Base-by-base conservation (phyloP, 2,113 vertebrate genomes). In the Cyanoderma ruficeps region DNA sequence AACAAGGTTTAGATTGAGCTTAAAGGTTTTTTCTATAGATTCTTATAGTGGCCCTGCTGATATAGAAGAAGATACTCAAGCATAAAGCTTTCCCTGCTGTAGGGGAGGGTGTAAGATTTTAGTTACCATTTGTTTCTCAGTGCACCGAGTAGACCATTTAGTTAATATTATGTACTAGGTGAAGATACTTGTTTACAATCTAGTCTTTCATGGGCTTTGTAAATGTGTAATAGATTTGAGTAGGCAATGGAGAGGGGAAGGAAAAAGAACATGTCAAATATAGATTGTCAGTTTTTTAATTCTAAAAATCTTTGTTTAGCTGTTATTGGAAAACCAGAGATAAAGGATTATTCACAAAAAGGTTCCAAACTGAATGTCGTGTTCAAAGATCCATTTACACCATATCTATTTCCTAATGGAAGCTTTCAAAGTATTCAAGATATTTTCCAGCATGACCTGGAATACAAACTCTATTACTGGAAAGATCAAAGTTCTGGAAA, bases 401-500 rank as follows among this genome's bases (percentile, higher is more conserved):
- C 98, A 2, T 71, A 98, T 31, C 93, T 82, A 24, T 82, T 83
- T 64, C 74, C 81, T 33, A 97, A 98, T 2, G 88, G 86, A 17
- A 97, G 63, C 6, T 98, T 97, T 90, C 96, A 96, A 86, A 99
- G 63, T 63, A 95, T 99, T 86, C 97, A 97, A 60, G 98, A 99
- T 14, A 94, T 99, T 89, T 99, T 99, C 90, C 91, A 96, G 65
- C 63, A 97, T 15, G 68, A 98, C 41, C 95, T 99, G 41, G 85
- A 89, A 67, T 99, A 99, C 33, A 98, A 47, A 35, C 97, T 99
- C 56, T 97, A 89, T 53, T 99, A 99, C 53, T 97, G 98, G 95
- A 99, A 94, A 96, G 98, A 98, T 7, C 90, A 96, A 86, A 99
- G 98, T 96, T 98, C 99, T 4, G 99, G 99, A 88, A 99, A 98